Base-by-base conservation (phyloP, 30 jellyfish, hydroid and myxozoan genomes). In the Morbakka virulenta region DNA sequence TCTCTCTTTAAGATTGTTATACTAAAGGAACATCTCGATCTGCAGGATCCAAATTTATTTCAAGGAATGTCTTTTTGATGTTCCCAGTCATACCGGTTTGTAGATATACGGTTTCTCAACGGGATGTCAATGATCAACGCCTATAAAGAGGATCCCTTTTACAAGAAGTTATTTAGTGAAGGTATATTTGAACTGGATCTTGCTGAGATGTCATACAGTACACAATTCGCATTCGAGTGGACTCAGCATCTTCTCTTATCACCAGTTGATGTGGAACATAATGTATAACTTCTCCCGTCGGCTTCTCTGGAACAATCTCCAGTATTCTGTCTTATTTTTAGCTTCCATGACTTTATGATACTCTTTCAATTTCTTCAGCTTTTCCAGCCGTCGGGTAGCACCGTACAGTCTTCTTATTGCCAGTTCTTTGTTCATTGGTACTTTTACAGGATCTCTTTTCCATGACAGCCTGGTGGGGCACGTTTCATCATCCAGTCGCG, bases 71-170 rank as follows among this genome's bases (percentile, higher is more conserved):
- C 67, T 66, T 65, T 66, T 79, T 79, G 65, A 79, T 79, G 67
- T 79, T 83, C 17, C 90, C 74, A 25, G 90, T 79, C 74, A 79
- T 79, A 31, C 90, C 65, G 90, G 64, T 79, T n/a, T n/a, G n/a
- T n/a, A n/a, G n/a, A n/a, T n/a, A n/a, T n/a, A n/a, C n/a, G n/a
- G n/a, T n/a, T n/a, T 34, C 90, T 64, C 84, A 79, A 66, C 65
- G 67, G 28, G 31, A 49, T 79, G 34, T 66, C 76, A 74, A 65
- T 26, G 52, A 79, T 65, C 75, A 79, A 28, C 29, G 86, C 76
- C 66, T 74, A n/a, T n/a, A n/a, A n/a, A n/a, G n/a, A n/a, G n/a
- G n/a, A n/a, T n/a, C n/a, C n/a, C n/a, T n/a, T n/a, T n/a, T n/a
- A n/a, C n/a, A n/a, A n/a, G n/a, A n/a, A n/a, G n/a, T n/a, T n/a